These are phyloP conservation scores for Tamandua tetradactyla DNA, from an alignment of 2,797 vertebrate genomes.

Conservation along the genomic window DNA sequence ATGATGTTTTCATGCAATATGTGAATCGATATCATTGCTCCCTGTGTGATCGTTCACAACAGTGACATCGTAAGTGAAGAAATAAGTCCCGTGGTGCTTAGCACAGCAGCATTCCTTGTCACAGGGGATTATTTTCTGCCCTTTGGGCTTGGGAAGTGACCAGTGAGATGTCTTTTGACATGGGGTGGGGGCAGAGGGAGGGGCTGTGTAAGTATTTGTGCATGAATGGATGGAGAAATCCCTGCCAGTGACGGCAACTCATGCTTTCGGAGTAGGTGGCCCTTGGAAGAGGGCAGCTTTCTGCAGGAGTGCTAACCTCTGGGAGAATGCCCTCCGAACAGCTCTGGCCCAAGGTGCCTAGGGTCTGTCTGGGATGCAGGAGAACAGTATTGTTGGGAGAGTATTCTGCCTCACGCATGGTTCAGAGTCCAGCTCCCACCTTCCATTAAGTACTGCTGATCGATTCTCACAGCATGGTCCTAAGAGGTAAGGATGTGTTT, in stretches of 20 bases:
- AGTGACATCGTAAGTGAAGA: background rate
- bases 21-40: background rate
- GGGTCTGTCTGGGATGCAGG: background rate
- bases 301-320: background rate
- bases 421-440: background rate
- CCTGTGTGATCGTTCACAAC: background rate
- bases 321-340: background rate
- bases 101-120: background rate
- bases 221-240: background rate
- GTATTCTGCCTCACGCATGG: background rate
- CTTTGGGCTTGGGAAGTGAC: background rate
- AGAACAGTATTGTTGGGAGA: background rate
- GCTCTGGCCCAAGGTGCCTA: background rate
- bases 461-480: background rate
- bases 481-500: background rate
- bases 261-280: background rate
- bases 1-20: background rate
- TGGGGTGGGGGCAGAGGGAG: too few relatives aligned
- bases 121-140: background rate
- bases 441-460: background rate
- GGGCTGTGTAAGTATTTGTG: background rate
- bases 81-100: background rate
- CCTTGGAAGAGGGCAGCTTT: background rate
- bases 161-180: background rate
- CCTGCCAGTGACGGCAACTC: background rate